Evolutionary conservation across 2,113 vertebrate species (phyloP).

Genomic region (Serinus canaria): DNA sequence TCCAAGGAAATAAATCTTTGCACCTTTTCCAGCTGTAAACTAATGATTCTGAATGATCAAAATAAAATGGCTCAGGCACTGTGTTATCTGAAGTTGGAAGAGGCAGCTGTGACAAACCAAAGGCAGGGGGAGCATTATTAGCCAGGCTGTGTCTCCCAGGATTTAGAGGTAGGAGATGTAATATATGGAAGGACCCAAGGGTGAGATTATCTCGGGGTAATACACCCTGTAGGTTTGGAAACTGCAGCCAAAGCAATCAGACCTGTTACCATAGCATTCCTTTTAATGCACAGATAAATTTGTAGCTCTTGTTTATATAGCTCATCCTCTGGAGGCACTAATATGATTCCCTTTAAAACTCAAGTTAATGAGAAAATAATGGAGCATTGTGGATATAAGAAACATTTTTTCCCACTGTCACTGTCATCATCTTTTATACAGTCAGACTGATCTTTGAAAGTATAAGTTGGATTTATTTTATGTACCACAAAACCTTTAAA

Average conservation of each 20-base stretch:
- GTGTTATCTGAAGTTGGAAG: background rate
- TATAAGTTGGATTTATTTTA: slow-evolving; percentile 58
- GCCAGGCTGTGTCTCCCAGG: slow-evolving; percentile 16
- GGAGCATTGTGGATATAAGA: slow-evolving; percentile 58
- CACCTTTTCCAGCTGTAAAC: background rate
- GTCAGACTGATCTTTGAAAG: slow-evolving; percentile 54
- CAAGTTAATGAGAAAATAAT: slow-evolving; percentile 69
- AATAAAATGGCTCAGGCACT: background rate
- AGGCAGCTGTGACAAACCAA: background rate
- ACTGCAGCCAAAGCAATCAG: slow-evolving; percentile 50
- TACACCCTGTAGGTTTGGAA: slow-evolving; percentile 55
- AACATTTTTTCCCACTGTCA: slow-evolving; percentile 32
- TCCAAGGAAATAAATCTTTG: background rate
- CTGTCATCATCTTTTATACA: slow-evolving; percentile 52
- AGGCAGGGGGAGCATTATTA: slow-evolving; percentile 13
- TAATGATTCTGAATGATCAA: background rate
- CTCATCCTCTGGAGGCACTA: slow-evolving; percentile 52
- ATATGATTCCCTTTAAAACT: slow-evolving; percentile 68
- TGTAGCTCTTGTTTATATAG: slow-evolving; percentile 60
- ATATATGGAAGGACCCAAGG: slow-evolving; percentile 12
- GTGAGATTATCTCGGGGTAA: slow-evolving; percentile 55
- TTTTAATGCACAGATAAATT: slow-evolving; percentile 61
- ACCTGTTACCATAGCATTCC: slow-evolving; percentile 64
- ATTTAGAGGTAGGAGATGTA: slow-evolving; percentile 49
- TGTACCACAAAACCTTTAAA: slow-evolving; percentile 43